Percentiles rank a stretch among this genome's conserved stretches.
These are phyloP conservation scores for Meganola albula DNA, from an alignment of 2,888 invertebrate species.

Conservation along the genomic window DNA sequence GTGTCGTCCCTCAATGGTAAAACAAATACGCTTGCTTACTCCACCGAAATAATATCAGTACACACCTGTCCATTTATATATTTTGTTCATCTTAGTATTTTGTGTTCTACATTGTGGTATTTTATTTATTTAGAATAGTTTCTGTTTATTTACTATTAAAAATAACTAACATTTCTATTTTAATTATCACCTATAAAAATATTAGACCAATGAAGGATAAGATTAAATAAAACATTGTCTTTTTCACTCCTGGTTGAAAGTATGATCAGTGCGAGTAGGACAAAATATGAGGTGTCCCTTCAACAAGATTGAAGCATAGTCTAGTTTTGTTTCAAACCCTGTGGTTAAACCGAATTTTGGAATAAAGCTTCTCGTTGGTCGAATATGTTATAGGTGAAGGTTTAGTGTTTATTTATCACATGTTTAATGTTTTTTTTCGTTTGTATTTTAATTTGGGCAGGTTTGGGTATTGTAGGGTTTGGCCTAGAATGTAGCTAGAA, in stretches of 20 bases:
- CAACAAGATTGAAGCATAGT: too few species aligned
- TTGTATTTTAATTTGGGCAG: constrained; percentile 70
- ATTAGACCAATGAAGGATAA: too few species aligned
- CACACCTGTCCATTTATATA: constrained; percentile 49
- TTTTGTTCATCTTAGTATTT: constrained; percentile 41
- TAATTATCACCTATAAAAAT: too few species aligned
- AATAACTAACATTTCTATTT: constrained; percentile 62
- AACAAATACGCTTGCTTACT: constrained; percentile 46
- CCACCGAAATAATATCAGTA: constrained; percentile 48
- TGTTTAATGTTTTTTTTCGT: constrained; percentile 50
- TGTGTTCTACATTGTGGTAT: constrained; percentile 48
- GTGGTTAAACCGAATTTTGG: too few species aligned
- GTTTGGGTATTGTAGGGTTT: constrained; percentile 77
- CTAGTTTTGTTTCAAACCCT: too few species aligned
- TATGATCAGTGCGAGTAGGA: too few species aligned
- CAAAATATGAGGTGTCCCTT: too few species aligned
- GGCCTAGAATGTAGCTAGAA: constrained; percentile 77
- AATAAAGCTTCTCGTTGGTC: too few species aligned
- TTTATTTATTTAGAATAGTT: constrained; percentile 66
- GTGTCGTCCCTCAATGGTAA: constrained; percentile 60
- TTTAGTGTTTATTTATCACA: constrained; percentile 61
- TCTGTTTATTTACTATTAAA: constrained; percentile 54
- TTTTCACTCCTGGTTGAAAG: too few species aligned
- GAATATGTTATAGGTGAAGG: too few species aligned
- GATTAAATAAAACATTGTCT: too few species aligned